A percentile compares a stretch with the other conserved stretches of the same genome.
Evolutionary conservation across 2,888 invertebrate genomes (phyloP).

Genomic region (Xanthorhoe designata): DNA sequence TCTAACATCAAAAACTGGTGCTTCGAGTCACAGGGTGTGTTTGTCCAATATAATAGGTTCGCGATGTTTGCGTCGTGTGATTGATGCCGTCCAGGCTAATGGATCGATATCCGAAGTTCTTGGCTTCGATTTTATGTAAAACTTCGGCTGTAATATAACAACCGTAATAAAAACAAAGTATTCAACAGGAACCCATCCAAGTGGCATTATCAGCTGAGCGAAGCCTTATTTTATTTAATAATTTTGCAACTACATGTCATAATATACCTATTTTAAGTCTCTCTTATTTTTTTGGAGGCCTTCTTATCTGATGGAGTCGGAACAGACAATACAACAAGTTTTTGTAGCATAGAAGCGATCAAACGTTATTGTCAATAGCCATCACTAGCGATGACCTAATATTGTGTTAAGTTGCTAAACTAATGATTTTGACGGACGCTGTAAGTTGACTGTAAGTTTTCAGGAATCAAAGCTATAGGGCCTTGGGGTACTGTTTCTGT

Average conservation of each 20-base stretch:
- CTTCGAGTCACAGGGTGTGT: conserved; percentile 42
- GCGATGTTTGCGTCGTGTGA: conserved; percentile 72
- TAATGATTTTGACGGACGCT: not conserved
- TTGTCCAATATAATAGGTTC: conserved; percentile 74
- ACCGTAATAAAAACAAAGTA: not conserved
- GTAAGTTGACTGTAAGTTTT: not conserved
- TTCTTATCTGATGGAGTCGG: no score
- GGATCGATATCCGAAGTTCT: conserved; percentile 66
- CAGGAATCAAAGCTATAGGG: conserved; percentile 12
- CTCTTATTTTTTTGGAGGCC: no score
- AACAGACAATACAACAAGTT: no score
- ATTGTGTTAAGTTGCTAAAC: no score
- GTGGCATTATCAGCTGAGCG: no score
- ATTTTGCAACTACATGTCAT: no score
- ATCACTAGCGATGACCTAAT: no score
- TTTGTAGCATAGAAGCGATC: no score
- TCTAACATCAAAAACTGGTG: not conserved
- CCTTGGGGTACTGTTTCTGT: conserved; percentile 48
- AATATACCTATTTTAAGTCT: no score
- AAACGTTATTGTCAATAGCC: no score
- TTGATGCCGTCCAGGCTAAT: conserved; percentile 71
- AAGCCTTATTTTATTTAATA: no score
- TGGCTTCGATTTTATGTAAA: conserved; percentile 2
- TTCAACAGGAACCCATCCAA: no score
- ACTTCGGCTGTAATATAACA: not conserved